phyloP scores from a whole-genome alignment of 2,888 invertebrate species.

The Protodeltote pygarga region DNA sequence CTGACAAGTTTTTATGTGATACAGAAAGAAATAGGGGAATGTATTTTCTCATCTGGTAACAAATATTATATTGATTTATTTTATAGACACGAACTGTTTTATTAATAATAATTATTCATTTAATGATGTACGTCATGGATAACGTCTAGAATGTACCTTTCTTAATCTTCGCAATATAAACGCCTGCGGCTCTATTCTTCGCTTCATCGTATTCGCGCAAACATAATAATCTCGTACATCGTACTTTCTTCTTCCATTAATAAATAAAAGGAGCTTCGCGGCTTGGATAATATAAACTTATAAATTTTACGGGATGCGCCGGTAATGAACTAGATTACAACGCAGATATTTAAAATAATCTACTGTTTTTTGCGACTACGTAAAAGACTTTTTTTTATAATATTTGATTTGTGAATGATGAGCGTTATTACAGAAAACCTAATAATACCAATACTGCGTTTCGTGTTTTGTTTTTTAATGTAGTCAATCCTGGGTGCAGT shows the following conservation, averaged over 20 bases:
- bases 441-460: too few species aligned
- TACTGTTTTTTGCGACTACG: not conserved
- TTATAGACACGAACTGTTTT: not conserved
- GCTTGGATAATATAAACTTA: conserved; percentile 46
- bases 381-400: too few species aligned
- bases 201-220: conserved; percentile 27
- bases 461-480: too few species aligned
- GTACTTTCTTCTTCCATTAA: conserved; percentile 39
- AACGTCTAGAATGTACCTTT: too few species aligned
- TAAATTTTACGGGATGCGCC: conserved; percentile 36
- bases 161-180: not conserved
- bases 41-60: conserved; percentile 3
- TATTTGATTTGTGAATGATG: too few species aligned
- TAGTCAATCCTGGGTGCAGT: too few species aligned
- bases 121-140: too few species aligned
- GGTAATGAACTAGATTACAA: conserved; percentile 33
- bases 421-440: too few species aligned
- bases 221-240: conserved; percentile 41
- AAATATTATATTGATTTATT: not conserved
- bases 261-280: conserved; percentile 34
- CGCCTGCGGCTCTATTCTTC: conserved; percentile 2
- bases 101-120: too few species aligned
- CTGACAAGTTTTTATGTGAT: conserved; percentile 6
- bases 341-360: conserved; percentile 22
- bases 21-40: not conserved